phyloP scores from a whole-genome alignment of 1,140 invertebrate genomes.

The Leptinotarsa undecemlineata region DNA sequence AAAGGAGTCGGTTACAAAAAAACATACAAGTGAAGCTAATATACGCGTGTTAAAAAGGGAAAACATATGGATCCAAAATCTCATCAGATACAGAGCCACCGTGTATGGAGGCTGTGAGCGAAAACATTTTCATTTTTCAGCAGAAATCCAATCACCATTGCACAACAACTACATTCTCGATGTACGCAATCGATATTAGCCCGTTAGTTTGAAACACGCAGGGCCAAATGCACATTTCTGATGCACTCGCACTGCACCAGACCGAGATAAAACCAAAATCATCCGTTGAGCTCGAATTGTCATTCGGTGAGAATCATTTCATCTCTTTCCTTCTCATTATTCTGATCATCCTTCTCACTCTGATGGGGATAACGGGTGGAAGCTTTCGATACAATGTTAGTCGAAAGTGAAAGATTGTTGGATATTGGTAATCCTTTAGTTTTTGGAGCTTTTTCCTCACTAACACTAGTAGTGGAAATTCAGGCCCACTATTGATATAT shows the following conservation, averaged over 20 bases:
- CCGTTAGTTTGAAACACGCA: constrained; percentile 29
- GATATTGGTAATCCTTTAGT: too few species aligned
- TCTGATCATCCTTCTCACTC: background rate
- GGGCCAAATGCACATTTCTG: constrained; percentile 32
- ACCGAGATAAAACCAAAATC: constrained; percentile 29
- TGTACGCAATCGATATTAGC: constrained; percentile 30
- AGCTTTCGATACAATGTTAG: background rate
- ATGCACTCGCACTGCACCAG: constrained; percentile 35
- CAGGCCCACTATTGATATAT: too few species aligned
- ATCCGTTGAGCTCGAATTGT: constrained; percentile 15
- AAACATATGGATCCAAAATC: too few species aligned
- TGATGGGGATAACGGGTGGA: background rate
- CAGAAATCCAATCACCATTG: constrained; percentile 27
- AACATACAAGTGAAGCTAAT: too few species aligned
- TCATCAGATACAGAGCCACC: background rate
- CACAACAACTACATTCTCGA: constrained; percentile 24
- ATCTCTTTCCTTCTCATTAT: background rate
- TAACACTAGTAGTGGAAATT: too few species aligned
- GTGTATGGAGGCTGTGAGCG: constrained; percentile 9
- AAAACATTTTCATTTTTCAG: constrained; percentile 25
- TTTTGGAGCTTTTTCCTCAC: too few species aligned
- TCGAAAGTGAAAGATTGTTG: background rate
- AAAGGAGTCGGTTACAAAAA: too few species aligned
- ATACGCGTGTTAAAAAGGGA: too few species aligned
- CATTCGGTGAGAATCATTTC: constrained; percentile 11